Base-by-base conservation (phyloP, 2,797 vertebrate genomes). In the Triplophysa bombifrons region DNA sequence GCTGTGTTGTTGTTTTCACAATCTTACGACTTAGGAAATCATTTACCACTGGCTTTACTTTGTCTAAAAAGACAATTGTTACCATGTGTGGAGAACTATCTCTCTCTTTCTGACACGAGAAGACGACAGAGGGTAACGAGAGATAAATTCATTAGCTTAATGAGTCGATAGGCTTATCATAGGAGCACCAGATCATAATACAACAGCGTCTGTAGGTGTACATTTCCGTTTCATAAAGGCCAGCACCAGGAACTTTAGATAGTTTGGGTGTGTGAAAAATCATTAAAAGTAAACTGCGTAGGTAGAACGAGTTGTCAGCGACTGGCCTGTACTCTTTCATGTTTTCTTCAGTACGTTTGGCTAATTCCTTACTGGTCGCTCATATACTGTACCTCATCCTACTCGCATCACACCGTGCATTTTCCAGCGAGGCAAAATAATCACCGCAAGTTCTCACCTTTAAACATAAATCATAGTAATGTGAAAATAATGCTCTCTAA, bases 81-180 rank as follows among this genome's bases (percentile, higher is more conserved):
- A 60, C 13, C 58, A 69, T 34, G 9, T 61, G 56, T 71, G 30
- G 19, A 64, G 61, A 61, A 63, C 63, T 19, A 67, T 41, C 1
- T 48, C 53, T 82, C 73, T 61, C 71, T 14, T 14, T 81, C 87
- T 83, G 73, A 66, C 73, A 69, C 61, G 80, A 76, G 69, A 81
- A 69, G 81, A 84, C 67, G 72, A 25, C 58, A 19, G 20, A 76
- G 13, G 46, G 82, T 74, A 82, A 84, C 8, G 19, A 48, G 22
- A 82, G 34, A 38, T 87, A 88, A 87, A 84, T 86, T 85, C 88
- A 90, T 90, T 84, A 84, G 86, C 81, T 83, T 87, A 91, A 91
- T 86, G 84, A 90, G 86, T 81, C 84, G 82, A 81, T 78, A 74
- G 34, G 53, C 80, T 84, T 88, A 87, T 86, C 84, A n/a, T 71